These are phyloP conservation scores for Drosophila tropicalis DNA, from an alignment of 1,140 invertebrate species.

Conservation along the genomic window DNA sequence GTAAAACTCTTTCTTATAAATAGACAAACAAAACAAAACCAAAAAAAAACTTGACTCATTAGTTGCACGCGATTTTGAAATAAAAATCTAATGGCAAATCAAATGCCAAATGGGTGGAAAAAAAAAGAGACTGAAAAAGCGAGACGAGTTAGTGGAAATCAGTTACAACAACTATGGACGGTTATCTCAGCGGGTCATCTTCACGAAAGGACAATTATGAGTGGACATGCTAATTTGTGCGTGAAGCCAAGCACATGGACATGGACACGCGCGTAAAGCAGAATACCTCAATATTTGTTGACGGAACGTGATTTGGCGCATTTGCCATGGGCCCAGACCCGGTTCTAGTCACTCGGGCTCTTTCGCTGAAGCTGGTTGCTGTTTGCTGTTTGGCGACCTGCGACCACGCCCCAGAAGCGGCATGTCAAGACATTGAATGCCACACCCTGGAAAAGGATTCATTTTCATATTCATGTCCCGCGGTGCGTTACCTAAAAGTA, in stretches of 20 bases:
- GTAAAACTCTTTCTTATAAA: constrained; percentile 5
- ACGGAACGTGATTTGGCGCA: constrained; percentile 81
- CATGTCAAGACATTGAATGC: constrained; percentile 9
- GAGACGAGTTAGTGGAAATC: constrained; percentile 54
- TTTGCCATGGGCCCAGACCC: constrained; percentile 37
- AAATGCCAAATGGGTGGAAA: constrained; percentile 36
- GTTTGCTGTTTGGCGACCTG: constrained; percentile 18
- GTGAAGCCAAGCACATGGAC: constrained; percentile 22
- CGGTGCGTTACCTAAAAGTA: constrained; percentile 50
- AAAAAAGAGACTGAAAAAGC: background rate
- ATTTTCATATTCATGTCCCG: constrained; percentile 26
- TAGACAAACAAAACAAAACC: background rate
- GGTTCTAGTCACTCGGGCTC: background rate
- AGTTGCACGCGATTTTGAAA: constrained; percentile 67
- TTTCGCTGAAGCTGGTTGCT: background rate
- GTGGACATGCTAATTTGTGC: constrained; percentile 82
- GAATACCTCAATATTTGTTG: constrained; percentile 82
- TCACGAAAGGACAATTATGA: constrained; percentile 81
- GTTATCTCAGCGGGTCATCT: constrained; percentile 82
- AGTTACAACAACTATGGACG: constrained; percentile 79
- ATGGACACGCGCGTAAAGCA: constrained; percentile 66
- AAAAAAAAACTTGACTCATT: constrained; percentile 49
- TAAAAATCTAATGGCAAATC: constrained; percentile 73
- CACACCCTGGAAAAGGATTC: constrained; percentile 30
- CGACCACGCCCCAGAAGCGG: constrained; percentile 53